Base-by-base conservation (phyloP, 1,140 invertebrate species). In the Drosophila miranda region DNA sequence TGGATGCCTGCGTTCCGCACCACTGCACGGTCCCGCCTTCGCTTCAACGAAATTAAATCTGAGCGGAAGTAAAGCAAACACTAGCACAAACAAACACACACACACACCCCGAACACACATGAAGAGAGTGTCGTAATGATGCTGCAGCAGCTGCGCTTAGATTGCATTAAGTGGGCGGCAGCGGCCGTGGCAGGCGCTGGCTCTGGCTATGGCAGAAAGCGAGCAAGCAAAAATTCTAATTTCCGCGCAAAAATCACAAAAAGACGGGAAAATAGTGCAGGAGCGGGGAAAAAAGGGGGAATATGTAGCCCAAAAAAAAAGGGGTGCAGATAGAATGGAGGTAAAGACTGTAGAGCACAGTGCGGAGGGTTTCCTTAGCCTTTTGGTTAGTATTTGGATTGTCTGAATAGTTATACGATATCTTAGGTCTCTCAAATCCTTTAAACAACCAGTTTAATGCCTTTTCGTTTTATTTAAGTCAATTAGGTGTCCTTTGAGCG, bases 131-230 rank as follows among this genome's bases (percentile, higher is more conserved):
- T 61, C 74, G 78, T 87, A 89, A 89, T 83, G 87, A 89, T 89
- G 87, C 77, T 57, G 74, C 84, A 73, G 80, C 87, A 86, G 77
- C 77, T 78, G 81, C 81, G 81, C 86, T 89, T 89, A 89, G 86
- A 89, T 89, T 89, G 86, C 86, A 89, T 89, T 82, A 89, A 89
- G 86, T 71, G 78, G 78, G 78, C 52, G 75, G 64, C 53, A 8
- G 57, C 8, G 28, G 62, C 9, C 3, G 30, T 11, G 8, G 34
- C 34, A 13, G 34, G 34, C 34, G 4, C 3, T 11, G 34, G 9
- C 34, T 13, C 9, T 38, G 34, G 3, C 34, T 23, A 2, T 23
- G 4, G 23, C 28, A 26, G 23, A 41, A 49, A 49, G 49, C 54
- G 46, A 68, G 62, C 45, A 68, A 75, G 81, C 48, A 75, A 57